Evolutionary conservation across 2,113 vertebrate species (phyloP).

Genomic region (Phylloscopus trochilus): DNA sequence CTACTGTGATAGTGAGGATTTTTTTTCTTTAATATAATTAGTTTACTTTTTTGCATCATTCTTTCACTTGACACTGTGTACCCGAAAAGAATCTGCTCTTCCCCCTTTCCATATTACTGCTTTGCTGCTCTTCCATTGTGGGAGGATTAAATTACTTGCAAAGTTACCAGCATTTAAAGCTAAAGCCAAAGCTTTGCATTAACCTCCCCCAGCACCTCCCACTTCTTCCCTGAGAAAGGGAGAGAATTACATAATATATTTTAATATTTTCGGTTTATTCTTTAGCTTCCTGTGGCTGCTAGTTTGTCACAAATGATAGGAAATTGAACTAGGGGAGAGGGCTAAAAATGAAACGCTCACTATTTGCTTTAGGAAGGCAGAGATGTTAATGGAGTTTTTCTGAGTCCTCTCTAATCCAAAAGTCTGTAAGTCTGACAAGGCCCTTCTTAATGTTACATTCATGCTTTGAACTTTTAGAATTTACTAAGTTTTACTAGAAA

Average conservation of each 20-base stretch:
- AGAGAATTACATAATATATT: background rate
- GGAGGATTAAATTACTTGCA: background rate
- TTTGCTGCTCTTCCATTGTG: background rate
- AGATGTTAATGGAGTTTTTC: background rate
- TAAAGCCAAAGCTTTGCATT: background rate
- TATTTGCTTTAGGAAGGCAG: background rate
- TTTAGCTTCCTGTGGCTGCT: background rate
- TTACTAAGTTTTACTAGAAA: background rate
- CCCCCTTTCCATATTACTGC: background rate
- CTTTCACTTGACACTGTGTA: background rate
- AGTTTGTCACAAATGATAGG: background rate
- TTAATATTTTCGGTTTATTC: background rate
- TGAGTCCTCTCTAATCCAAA: background rate
- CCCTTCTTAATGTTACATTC: background rate
- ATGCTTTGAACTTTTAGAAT: background rate
- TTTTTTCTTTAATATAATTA: background rate
- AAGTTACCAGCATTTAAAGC: background rate
- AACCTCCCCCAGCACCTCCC: background rate
- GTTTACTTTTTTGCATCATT: background rate
- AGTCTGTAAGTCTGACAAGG: background rate
- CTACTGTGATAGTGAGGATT: background rate
- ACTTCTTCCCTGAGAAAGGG: background rate
- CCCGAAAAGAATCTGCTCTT: background rate
- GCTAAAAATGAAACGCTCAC: background rate
- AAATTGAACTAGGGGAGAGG: background rate